Conservation (phyloP, 2,113 vertebrate genomes). For the Piaya cayana region DNA sequence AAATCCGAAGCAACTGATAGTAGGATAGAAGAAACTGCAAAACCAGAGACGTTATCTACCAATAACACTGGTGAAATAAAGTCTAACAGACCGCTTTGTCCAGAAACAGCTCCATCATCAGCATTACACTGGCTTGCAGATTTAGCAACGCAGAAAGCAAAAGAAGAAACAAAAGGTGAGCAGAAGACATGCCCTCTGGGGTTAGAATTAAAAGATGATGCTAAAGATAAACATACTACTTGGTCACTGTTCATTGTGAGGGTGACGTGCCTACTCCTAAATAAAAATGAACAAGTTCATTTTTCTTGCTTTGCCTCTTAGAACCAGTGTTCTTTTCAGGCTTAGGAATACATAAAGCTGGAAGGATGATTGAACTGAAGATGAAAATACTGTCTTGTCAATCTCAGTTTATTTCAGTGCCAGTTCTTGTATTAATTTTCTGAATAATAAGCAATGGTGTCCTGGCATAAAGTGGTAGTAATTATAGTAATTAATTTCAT, state of each 20-base stretch:
- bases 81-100: constrained; percentile 78
- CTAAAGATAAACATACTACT: neutral
- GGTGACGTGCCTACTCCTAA: neutral
- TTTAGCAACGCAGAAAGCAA: constrained; percentile 95
- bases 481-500: neutral
- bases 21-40: constrained; percentile 72
- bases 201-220: neutral
- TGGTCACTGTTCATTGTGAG: neutral
- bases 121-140: constrained; percentile 97
- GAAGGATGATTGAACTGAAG: neutral
- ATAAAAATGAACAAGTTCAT: neutral
- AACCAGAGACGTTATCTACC: constrained; percentile 63
- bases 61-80: constrained; percentile 80
- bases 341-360: neutral
- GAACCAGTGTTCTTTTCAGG: neutral
- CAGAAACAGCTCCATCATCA: constrained; percentile 88
- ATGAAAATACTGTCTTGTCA: neutral
- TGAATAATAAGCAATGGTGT: neutral
- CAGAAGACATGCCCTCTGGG: neutral
- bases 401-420: neutral
- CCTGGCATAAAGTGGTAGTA: neutral
- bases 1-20: constrained; percentile 72
- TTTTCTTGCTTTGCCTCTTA: neutral
- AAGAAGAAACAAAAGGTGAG: constrained; percentile 97
- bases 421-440: neutral